These are phyloP conservation scores for Lithosia quadra DNA, from an alignment of 2,888 invertebrate species.

Conservation along the genomic window DNA sequence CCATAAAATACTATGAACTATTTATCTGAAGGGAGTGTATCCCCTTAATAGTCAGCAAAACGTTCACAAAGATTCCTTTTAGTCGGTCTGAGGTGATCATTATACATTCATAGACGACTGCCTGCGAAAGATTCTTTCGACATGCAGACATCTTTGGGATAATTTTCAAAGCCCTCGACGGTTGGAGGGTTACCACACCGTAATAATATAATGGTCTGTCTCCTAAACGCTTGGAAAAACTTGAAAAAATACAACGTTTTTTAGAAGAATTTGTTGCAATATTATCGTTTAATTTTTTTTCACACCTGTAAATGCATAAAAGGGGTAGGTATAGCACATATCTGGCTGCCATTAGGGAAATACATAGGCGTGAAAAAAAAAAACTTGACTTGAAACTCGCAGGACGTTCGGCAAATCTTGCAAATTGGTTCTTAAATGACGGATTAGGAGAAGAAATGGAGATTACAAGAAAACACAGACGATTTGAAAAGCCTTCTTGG, in stretches of 20 bases:
- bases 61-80: constrained; percentile 47
- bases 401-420: background rate
- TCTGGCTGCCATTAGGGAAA: background rate
- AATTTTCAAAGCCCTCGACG: constrained; percentile 74
- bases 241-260: constrained; percentile 5
- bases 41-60: constrained; percentile 42
- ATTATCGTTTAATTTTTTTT: background rate
- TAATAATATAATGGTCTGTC: constrained; percentile 80
- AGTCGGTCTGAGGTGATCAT: constrained; percentile 65
- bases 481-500: too few species aligned
- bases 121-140: constrained; percentile 73
- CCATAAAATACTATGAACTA: constrained; percentile 28
- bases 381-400: too few species aligned
- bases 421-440: too few species aligned
- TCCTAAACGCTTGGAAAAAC: constrained; percentile 57
- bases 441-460: too few species aligned
- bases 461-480: too few species aligned
- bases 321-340: background rate
- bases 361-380: background rate
- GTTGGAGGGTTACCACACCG: constrained; percentile 75
- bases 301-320: background rate
- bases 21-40: constrained; percentile 24
- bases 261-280: constrained; percentile 1
- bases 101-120: constrained; percentile 83
- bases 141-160: constrained; percentile 67